These are phyloP conservation scores for Bradypodion pumilum DNA, from an alignment of 2,797 vertebrate species.

Conservation along the genomic window DNA sequence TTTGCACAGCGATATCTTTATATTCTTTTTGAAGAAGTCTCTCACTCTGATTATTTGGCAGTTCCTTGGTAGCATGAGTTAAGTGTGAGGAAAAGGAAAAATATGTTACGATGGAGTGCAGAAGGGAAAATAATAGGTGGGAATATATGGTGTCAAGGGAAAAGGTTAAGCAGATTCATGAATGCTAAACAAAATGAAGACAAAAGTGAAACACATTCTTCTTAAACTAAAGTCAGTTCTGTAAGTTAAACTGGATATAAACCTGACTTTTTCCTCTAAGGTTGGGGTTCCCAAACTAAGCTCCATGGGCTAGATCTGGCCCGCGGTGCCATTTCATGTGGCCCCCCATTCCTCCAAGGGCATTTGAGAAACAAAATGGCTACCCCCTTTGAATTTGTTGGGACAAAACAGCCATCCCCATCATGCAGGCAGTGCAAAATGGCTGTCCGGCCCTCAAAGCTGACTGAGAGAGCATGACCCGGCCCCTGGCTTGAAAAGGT, in stretches of 20 bases:
- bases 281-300: too few species aligned
- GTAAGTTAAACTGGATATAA: constrained; percentile 18
- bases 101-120: background rate
- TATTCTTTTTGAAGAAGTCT: background rate
- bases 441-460: too few species aligned
- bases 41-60: background rate
- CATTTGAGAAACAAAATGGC: too few species aligned
- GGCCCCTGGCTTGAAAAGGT: too few species aligned
- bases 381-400: too few species aligned
- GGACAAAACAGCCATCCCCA: too few species aligned
- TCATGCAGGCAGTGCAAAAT: too few species aligned
- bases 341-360: too few species aligned
- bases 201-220: background rate
- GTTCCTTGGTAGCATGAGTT: background rate
- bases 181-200: background rate
- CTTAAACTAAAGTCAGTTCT: background rate
- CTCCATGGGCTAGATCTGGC: too few species aligned
- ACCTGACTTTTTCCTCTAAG: constrained; percentile 2
- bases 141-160: background rate
- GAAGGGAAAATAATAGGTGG: background rate
- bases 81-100: background rate
- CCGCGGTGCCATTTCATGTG: too few species aligned
- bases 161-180: background rate
- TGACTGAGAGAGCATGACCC: too few species aligned
- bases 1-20: background rate